Evolutionary conservation across 2,113 vertebrate genomes (phyloP), one percentile per base, ranked within the genome.

Genomic region (Anhinga anhinga): DNA sequence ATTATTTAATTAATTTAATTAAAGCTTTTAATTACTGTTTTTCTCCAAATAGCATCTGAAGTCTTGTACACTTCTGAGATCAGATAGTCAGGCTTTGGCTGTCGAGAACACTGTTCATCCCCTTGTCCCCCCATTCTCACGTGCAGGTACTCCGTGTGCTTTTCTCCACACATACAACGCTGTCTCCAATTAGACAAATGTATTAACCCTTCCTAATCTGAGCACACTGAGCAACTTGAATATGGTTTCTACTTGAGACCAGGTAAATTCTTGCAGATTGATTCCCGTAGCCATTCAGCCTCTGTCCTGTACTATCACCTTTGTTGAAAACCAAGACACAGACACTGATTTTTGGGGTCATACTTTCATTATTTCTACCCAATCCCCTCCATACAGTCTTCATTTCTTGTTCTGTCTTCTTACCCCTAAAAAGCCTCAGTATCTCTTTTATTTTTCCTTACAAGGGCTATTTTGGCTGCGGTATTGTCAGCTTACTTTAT

Each of bases 241-340:
- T n/a, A 29, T 32, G 63, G 20, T 29, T 78, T 45, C 72, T 47
- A 1, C 22, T 8, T 19, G 13, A 95, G 40, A 79, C 10, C 27
- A 77, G 40, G 7, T 3, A 26, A 62, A 47, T 59, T 47, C 26
- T 36, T 27, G 52, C 73, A 25, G 13, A 25, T 20, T 25, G n/a
- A 18, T 49, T 80, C 40, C 38, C 0, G 0, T 0, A 21, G 34
- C 36, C 59, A n/a, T 27, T 40, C 69, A 74, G 26, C 26, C 72
- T 61, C 62, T 42, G 65, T 17, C 18, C 15, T 34, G 26, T 7
- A 38, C 13, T 15, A 50, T 47, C 42, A 20, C 9, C 36, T 3
- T 47, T 55, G 18, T 30, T 77, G 23, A 88, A 86, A 95, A 65
- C 19, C 20, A 30, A 49, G 47, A 44, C 10, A 53, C 6, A 53